phyloP scores from a whole-genome alignment of 2,113 vertebrate genomes.

The Channa argus region DNA sequence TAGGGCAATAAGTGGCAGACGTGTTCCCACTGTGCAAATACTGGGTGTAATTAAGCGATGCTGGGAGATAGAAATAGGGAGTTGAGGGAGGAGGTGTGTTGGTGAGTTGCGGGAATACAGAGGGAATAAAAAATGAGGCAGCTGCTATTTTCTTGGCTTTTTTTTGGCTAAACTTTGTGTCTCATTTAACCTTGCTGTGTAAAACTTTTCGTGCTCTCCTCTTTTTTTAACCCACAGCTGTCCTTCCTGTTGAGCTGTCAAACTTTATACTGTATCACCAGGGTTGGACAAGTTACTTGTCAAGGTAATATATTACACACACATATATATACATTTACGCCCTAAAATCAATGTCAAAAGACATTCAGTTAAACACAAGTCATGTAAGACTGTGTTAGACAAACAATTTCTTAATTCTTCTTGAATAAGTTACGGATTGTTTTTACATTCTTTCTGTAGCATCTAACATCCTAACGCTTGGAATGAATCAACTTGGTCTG shows the following conservation, averaged over 20 bases:
- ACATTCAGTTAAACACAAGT: no score
- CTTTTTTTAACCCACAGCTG: not conserved
- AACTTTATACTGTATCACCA: fast-evolving
- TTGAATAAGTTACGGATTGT: no score
- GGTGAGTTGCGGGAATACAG: conserved; percentile 13
- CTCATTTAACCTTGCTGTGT: not conserved
- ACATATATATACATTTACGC: no score
- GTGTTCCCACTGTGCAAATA: conserved; percentile 61
- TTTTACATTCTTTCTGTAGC: no score
- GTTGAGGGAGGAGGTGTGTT: conserved; percentile 41
- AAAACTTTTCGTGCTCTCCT: not conserved
- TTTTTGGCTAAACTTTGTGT: conserved; percentile 24
- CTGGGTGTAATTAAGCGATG: conserved; percentile 70
- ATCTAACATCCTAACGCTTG: no score
- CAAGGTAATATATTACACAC: no score
- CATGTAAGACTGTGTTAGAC: no score
- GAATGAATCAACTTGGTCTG: no score
- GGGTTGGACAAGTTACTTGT: no score
- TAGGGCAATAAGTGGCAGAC: conserved; percentile 61
- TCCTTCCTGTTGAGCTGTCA: conserved; percentile 1
- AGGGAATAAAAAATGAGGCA: conserved; percentile 60
- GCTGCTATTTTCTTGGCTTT: conserved; percentile 7
- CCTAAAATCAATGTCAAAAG: no score
- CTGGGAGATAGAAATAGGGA: conserved; percentile 36
- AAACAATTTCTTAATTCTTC: no score